phyloP scores from a whole-genome alignment of 1,140 invertebrate species.

The Cataglyphis hispanica region DNA sequence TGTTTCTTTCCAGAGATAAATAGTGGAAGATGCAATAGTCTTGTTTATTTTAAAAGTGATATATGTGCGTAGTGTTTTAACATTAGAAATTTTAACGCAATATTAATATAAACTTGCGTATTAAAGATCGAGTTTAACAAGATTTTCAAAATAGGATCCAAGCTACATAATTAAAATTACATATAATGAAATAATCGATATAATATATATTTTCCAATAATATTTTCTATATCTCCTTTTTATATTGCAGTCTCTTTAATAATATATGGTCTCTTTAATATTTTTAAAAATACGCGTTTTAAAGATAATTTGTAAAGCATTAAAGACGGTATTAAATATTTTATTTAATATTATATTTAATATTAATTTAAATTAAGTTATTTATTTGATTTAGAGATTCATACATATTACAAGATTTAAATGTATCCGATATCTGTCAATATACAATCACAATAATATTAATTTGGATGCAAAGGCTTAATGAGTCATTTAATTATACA shows the following conservation, averaged over 20 bases:
- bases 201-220: background rate
- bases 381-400: background rate
- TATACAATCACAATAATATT: background rate
- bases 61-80: background rate
- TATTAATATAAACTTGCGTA: background rate
- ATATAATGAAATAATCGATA: background rate
- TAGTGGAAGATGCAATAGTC: conserved; percentile 23
- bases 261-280: no score
- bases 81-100: conserved; percentile 31
- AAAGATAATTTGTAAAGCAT: background rate
- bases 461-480: background rate
- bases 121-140: conserved; percentile 14
- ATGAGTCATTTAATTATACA: background rate
- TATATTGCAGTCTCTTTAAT: conserved; percentile 8
- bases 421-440: background rate
- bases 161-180: conserved; percentile 19
- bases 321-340: background rate
- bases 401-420: background rate
- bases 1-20: conserved; percentile 7
- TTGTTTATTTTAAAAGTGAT: conserved; percentile 36
- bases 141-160: conserved; percentile 42
- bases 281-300: background rate
- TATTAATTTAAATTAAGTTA: no score
- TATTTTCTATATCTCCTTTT: background rate
- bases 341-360: no score